phyloP scores from a whole-genome alignment of 2,797 vertebrate species.

The Meriones psammophilus region DNA sequence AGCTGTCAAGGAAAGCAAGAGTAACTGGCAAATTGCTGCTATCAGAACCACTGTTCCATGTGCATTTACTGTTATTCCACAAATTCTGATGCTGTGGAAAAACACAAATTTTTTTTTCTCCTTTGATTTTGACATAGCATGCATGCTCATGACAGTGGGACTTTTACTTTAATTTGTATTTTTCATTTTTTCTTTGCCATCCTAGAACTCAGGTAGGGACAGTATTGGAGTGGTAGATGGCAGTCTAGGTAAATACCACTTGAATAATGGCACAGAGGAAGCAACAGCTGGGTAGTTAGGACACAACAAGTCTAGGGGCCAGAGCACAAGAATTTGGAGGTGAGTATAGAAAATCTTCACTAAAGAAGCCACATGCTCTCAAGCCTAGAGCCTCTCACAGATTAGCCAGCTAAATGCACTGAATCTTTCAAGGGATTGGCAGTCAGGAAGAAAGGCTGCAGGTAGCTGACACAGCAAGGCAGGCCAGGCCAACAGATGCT shows the following conservation, averaged over 20 bases:
- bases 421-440: not conserved
- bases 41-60: too few species aligned
- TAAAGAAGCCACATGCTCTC: not conserved
- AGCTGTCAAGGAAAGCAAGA: not conserved
- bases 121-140: not conserved
- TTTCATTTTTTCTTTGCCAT: not conserved
- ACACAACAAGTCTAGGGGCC: not conserved
- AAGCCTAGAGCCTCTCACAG: not conserved
- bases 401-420: not conserved
- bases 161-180: not conserved
- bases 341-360: not conserved
- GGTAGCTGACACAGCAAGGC: too few species aligned
- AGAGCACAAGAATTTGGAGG: not conserved
- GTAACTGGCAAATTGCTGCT: not conserved
- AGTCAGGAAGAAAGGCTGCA: too few species aligned
- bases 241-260: not conserved
- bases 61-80: not conserved
- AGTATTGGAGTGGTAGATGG: not conserved
- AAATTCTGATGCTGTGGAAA: not conserved
- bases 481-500: not conserved
- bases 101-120: not conserved
- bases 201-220: not conserved
- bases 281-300: not conserved
- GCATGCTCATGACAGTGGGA: not conserved
- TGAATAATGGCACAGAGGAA: not conserved